Base-by-base conservation (phyloP, 2,888 invertebrate species). In the Carcina quercana region DNA sequence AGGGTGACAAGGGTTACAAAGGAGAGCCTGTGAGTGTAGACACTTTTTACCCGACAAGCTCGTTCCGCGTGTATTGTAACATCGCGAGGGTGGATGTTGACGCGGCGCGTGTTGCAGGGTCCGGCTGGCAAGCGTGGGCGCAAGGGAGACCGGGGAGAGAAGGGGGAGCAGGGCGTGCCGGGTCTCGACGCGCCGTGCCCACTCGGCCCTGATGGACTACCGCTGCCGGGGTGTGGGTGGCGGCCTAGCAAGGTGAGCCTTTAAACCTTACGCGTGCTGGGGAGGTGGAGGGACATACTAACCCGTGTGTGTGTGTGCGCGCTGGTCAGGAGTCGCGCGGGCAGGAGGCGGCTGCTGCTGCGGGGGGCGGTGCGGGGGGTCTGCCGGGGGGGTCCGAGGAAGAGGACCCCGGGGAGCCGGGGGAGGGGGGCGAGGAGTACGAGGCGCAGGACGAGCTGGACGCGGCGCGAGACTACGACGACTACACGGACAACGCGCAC, bases 111-210 rank as follows among this genome's bases (percentile, higher is more conserved):
- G 41, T 55, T 35, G 49, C 83, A 95, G 94, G 96, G 96, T 34
- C 92, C 92, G 34, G 84, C 89, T 40, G 97, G 97, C 38, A 95
- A 94, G 79, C 88, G 96, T 53, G 97, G 97, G 32, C 88, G 93
- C 50, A 95, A 94, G 80, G 97, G 97, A 17, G 94, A 95, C 74
- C 91, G 91, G 60, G 97, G 97, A 22, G 92, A 93, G 60, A 95
- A 95, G 80, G 97, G 97, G 35, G 96, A 96, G 60, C 95, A 95
- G 86, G 98, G 98, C 50, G 96, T 97, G 47, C 98, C 97, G 19
- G 98, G 98, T 20, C 85, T 98, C 56, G 98, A 98, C 83, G 98
- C 98, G 25, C 98, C 98, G n/a, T 98, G 98, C 85, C 98, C 98
- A 45, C 86, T 97, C 36, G 98, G 97, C 35, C 90, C 93, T 30